phyloP scores from a whole-genome alignment of 30 jellyfish, hydroid and myxozoan genomes.

The Chrysaora quinquecirrha region DNA sequence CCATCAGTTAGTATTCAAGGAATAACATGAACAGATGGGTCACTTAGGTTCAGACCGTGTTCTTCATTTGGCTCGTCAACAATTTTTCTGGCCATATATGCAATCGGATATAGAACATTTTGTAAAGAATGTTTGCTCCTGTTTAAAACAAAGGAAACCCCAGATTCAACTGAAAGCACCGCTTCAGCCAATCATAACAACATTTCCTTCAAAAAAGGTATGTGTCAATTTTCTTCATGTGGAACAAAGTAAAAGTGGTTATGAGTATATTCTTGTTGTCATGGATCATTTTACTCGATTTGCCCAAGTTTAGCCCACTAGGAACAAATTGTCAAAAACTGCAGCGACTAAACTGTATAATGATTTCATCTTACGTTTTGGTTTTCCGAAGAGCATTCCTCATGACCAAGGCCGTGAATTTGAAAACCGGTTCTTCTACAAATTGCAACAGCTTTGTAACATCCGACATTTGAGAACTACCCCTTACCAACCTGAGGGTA shows the following conservation, averaged over 20 bases:
- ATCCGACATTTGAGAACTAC: slow-evolving; percentile 55
- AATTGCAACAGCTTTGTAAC: slow-evolving; percentile 22
- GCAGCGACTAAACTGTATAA: slow-evolving; percentile 56
- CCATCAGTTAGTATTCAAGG: slow-evolving; percentile 9
- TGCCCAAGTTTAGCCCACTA: slow-evolving; percentile 53
- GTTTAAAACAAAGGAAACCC: slow-evolving; percentile 33
- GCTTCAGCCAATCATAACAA: slow-evolving; percentile 28
- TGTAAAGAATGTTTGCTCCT: slow-evolving; percentile 5
- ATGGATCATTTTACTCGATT: slow-evolving; percentile 61
- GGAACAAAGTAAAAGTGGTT: slow-evolving; percentile 42
- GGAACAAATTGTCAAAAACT: slow-evolving; percentile 46
- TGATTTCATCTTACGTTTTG: slow-evolving; percentile 61
- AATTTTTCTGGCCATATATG: slow-evolving; percentile 58
- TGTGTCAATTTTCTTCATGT: slow-evolving; percentile 51
- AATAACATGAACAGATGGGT: slow-evolving; percentile 56
- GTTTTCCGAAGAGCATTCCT: slow-evolving; percentile 37
- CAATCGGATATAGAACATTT: slow-evolving; percentile 11
- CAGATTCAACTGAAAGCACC: slow-evolving; percentile 25
- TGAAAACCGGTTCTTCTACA: slow-evolving; percentile 37
- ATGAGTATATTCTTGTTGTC: slow-evolving; percentile 49
- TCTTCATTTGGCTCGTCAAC: slow-evolving; percentile 26
- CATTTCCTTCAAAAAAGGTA: slow-evolving; percentile 36
- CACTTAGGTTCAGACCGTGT: slow-evolving; percentile 55
- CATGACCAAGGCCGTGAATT: slow-evolving; percentile 64
- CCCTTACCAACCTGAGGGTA: slow-evolving; percentile 66